A percentile compares a stretch with the other conserved stretches of the same genome.
These are phyloP conservation scores for Gymnodraco acuticeps DNA, from an alignment of 2,797 vertebrate species.

Conservation along the genomic window DNA sequence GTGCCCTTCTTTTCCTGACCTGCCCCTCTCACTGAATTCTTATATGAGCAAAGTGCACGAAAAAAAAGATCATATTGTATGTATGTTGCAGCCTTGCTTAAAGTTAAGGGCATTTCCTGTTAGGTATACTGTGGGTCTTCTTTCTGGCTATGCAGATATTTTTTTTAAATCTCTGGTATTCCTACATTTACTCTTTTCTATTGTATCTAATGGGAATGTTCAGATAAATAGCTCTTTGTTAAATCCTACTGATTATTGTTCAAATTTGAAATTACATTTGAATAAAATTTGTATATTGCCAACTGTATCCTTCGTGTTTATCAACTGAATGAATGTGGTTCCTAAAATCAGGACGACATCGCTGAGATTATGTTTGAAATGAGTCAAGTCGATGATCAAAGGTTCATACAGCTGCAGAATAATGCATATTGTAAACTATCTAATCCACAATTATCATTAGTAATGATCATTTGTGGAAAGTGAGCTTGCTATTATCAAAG, in stretches of 20 bases:
- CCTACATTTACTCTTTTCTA: conserved; percentile 73
- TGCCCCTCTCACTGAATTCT: conserved; percentile 32
- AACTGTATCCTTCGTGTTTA: conserved; percentile 33
- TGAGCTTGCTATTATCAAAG: not conserved
- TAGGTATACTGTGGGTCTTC: conserved; percentile 49
- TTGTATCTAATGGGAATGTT: conserved; percentile 71
- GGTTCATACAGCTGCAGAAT: not conserved
- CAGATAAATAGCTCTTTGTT: conserved; percentile 59
- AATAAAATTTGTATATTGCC: conserved; percentile 80
- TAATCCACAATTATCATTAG: not conserved
- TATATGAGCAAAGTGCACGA: conserved; percentile 36
- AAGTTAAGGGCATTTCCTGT: conserved; percentile 53
- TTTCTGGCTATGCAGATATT: conserved; percentile 80
- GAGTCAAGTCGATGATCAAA: not conserved
- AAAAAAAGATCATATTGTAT: conserved; percentile 34
- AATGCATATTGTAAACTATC: not conserved
- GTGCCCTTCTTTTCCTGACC: not conserved
- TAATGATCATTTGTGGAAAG: not conserved
- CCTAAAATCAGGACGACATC: conserved; percentile 16
- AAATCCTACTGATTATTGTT: conserved; percentile 72
- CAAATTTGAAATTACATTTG: conserved; percentile 72
- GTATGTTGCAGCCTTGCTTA: conserved; percentile 37
- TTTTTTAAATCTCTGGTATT: conserved; percentile 64
- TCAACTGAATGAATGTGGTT: conserved; percentile 50
- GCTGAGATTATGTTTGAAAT: not conserved